A percentile compares a stretch with the other conserved stretches of the same genome.
phyloP scores from a whole-genome alignment of 2,797 vertebrate genomes.

The Neosilurus mollespiculum region DNA sequence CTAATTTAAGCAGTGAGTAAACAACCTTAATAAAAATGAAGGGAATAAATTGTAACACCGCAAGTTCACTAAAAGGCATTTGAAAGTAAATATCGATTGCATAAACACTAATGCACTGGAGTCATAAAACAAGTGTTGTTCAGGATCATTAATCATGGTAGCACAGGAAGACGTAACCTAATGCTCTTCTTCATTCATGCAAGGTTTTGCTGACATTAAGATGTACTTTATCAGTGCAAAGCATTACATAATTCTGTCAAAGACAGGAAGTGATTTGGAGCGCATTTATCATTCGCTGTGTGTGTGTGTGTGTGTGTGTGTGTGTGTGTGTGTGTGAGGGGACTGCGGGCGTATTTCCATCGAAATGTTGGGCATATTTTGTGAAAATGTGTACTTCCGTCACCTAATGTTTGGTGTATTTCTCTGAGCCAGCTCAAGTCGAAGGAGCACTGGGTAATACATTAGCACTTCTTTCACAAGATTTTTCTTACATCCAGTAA shows the following conservation, averaged over 20 bases:
- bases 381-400: neutral
- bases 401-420: neutral
- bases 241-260: constrained; percentile 1
- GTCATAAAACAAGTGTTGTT: constrained; percentile 13
- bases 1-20: neutral
- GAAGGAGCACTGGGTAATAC: neutral
- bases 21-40: neutral
- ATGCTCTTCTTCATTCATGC: constrained; percentile 13
- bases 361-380: neutral
- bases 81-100: neutral
- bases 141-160: constrained; percentile 21
- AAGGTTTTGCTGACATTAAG: constrained; percentile 35
- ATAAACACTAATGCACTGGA: neutral
- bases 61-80: neutral
- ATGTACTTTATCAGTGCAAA: constrained; percentile 21
- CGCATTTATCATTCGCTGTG: constrained; percentile 49
- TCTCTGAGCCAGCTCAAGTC: neutral
- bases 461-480: neutral
- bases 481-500: neutral
- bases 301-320: constrained; percentile 11
- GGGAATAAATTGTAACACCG: neutral
- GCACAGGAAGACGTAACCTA: neutral
- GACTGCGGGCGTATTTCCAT: neutral
- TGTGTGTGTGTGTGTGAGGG: neutral
- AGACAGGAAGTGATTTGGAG: neutral